Evolutionary conservation across 2,113 vertebrate species (phyloP).

Genomic region (Toxostoma redivivum): DNA sequence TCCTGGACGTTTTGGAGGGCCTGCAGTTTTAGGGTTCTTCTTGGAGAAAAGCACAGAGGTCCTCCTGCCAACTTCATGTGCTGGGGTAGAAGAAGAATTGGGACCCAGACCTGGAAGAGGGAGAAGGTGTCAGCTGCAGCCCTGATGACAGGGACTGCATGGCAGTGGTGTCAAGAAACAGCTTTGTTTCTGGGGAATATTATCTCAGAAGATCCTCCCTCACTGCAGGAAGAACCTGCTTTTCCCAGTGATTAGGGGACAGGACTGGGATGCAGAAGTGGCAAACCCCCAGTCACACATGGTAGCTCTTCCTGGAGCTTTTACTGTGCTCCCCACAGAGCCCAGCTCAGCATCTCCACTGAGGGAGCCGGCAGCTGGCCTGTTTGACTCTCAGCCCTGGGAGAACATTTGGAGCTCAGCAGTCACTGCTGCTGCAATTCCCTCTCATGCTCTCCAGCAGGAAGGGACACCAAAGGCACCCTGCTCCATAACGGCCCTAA

Average conservation of each 20-base stretch:
- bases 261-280: background rate
- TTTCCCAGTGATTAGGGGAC: background rate
- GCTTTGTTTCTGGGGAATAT: rapidly evolving
- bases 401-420: background rate
- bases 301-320: background rate
- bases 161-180: background rate
- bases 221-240: background rate
- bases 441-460: background rate
- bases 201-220: background rate
- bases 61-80: conserved; percentile 94
- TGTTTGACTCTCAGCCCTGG: rapidly evolving
- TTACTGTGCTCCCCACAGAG: background rate
- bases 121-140: background rate
- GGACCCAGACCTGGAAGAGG: conserved; percentile 78
- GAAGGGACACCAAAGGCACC: background rate
- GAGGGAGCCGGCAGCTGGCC: background rate
- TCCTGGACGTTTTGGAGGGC: conserved; percentile 92
- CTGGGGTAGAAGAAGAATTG: conserved; percentile 86
- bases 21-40: conserved; percentile 94
- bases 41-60: conserved; percentile 98
- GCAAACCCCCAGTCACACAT: background rate
- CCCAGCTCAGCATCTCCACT: background rate
- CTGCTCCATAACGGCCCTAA: background rate
- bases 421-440: background rate
- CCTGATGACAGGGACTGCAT: background rate